phyloP scores from a whole-genome alignment of 2,113 vertebrate genomes.

The Ginglymostoma cirratum region DNA sequence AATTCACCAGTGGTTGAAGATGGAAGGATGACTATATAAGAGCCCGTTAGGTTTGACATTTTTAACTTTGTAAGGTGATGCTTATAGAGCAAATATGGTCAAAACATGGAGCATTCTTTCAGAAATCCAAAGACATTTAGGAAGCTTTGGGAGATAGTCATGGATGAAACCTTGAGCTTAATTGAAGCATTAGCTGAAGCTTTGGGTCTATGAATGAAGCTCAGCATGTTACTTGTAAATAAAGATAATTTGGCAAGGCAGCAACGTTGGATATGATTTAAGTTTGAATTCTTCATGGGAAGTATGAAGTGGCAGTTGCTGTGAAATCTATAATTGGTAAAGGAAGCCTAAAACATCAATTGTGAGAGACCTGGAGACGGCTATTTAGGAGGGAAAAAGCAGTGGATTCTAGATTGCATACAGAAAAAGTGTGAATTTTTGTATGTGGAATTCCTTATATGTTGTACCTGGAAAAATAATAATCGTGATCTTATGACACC shows the following conservation, averaged over 20 bases:
- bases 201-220: neutral
- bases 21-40: neutral
- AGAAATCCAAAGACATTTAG: neutral
- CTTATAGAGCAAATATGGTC: neutral
- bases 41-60: neutral
- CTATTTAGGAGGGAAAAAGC: neutral
- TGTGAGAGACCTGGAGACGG: neutral
- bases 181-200: neutral
- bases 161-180: slow-evolving; percentile 12
- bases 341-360: neutral
- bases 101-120: neutral
- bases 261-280: neutral
- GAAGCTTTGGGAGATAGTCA: neutral
- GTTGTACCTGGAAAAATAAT: neutral
- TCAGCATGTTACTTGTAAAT: neutral
- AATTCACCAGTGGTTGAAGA: neutral
- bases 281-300: slow-evolving; percentile 5
- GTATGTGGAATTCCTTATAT: neutral
- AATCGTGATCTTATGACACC: neutral
- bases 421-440: neutral
- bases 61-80: neutral
- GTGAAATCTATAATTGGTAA: neutral
- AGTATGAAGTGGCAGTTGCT: neutral
- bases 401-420: neutral
- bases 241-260: neutral